phyloP scores from a whole-genome alignment of 2,888 invertebrate species.

The Nebria salina region DNA sequence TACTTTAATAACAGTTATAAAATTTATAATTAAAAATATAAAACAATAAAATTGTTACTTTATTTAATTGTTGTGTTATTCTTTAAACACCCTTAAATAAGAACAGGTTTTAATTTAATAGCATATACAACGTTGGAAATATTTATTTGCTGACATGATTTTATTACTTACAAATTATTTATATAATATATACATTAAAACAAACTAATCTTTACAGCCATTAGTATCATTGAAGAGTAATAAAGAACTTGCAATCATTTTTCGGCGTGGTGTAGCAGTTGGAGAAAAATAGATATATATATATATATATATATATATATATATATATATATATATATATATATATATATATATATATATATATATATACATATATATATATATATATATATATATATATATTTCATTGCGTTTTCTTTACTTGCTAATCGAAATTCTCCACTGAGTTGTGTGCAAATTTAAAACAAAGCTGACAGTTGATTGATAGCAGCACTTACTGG shows the following conservation, averaged over 20 bases:
- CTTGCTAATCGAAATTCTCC: not conserved
- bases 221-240: constrained; percentile 30
- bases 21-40: not conserved
- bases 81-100: not conserved
- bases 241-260: not conserved
- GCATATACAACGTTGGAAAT: constrained; percentile 19
- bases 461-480: no score
- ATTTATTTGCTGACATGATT: constrained; percentile 26
- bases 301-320: no score
- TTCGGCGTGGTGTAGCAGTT: no score
- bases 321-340: no score
- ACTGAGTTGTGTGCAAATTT: no score
- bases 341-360: no score
- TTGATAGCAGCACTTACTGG: not conserved
- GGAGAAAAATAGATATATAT: no score
- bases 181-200: constrained; percentile 32
- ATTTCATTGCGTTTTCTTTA: not conserved
- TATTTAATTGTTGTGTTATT: not conserved
- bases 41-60: not conserved
- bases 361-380: no score
- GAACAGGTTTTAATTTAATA: not conserved
- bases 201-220: constrained; percentile 41
- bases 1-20: not conserved
- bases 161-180: constrained; percentile 33
- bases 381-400: no score